These are phyloP conservation scores for Condylostylus longicornis DNA, from an alignment of 1,140 invertebrate species.

Conservation along the genomic window DNA sequence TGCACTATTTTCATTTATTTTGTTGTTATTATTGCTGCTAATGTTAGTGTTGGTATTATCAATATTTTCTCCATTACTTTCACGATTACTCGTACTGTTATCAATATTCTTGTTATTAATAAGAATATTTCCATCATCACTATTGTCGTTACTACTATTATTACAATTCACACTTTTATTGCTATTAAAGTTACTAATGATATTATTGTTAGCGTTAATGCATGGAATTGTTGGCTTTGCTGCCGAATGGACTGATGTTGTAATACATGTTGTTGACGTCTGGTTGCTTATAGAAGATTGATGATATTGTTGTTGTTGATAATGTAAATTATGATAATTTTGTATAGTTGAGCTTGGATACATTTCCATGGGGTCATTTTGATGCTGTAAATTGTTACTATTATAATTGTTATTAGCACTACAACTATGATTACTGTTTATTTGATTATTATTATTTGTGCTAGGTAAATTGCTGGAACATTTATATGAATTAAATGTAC, in stretches of 20 bases:
- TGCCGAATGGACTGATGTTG: not conserved
- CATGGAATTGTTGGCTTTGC: no score
- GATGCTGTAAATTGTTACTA: slow-evolving; percentile 6
- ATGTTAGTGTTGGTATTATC: not conserved
- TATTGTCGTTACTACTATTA: slow-evolving; percentile 5
- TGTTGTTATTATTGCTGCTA: slow-evolving; percentile 1
- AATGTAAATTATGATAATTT: slow-evolving; percentile 5
- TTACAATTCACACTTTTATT: slow-evolving; percentile 4
- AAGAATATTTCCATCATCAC: not conserved
- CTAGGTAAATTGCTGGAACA: slow-evolving; percentile 29
- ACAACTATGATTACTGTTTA: not conserved
- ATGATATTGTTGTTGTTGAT: slow-evolving; percentile 1
- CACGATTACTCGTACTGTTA: slow-evolving; percentile 7
- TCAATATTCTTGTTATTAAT: slow-evolving; percentile 4
- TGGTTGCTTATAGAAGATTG: not conserved
- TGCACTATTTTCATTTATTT: not conserved
- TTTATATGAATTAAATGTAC: slow-evolving; percentile 24
- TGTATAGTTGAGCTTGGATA: slow-evolving; percentile 10
- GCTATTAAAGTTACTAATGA: slow-evolving; percentile 2
- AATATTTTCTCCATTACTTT: not conserved
- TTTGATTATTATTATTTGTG: slow-evolving; percentile 8
- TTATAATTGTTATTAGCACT: not conserved
- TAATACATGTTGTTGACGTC: slow-evolving; percentile 1
- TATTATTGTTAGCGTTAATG: slow-evolving; percentile 5
- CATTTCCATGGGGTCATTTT: slow-evolving; percentile 16